These are phyloP conservation scores for Dolichomitus sp. DNA, from an alignment of 2,888 invertebrate genomes.

Conservation along the genomic window DNA sequence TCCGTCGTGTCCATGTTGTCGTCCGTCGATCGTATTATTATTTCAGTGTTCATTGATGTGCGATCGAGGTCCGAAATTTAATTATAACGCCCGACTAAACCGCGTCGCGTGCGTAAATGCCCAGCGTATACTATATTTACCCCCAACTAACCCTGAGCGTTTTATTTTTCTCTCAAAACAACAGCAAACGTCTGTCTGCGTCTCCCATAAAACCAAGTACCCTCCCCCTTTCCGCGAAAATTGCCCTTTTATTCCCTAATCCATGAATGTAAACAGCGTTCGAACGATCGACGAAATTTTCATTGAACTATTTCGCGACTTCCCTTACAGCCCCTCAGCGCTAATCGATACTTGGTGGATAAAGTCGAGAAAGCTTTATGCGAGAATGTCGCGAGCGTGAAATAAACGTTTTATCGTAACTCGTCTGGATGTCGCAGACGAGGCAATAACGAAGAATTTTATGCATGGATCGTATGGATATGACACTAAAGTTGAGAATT, in stretches of 20 bases:
- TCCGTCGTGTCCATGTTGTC: slow-evolving; percentile 24
- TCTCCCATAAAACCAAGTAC: neutral
- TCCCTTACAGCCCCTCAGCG: neutral
- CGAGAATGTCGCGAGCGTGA: neutral
- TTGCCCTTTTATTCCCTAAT: slow-evolving; percentile 35
- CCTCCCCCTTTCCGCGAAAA: neutral
- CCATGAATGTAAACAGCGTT: slow-evolving; percentile 4
- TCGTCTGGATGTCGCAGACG: slow-evolving; percentile 5
- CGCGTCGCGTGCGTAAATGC: neutral
- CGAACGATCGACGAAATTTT: slow-evolving; percentile 1
- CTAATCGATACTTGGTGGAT: neutral
- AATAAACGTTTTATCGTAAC: slow-evolving; percentile 36
- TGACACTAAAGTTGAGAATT: slow-evolving; percentile 5
- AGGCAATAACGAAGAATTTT: slow-evolving; percentile 15
- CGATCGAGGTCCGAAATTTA: slow-evolving; percentile 43
- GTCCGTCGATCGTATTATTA: slow-evolving; percentile 38
- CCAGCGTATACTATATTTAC: neutral
- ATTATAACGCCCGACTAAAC: slow-evolving; percentile 31
- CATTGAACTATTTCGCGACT: neutral
- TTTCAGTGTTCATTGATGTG: slow-evolving; percentile 52
- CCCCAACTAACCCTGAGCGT: neutral
- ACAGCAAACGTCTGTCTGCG: neutral
- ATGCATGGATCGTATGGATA: slow-evolving; percentile 36
- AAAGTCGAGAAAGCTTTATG: neutral
- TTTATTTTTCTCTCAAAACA: neutral